These are phyloP conservation scores for Scaptomyza montana DNA, from an alignment of 1,140 invertebrate genomes.

Conservation along the genomic window DNA sequence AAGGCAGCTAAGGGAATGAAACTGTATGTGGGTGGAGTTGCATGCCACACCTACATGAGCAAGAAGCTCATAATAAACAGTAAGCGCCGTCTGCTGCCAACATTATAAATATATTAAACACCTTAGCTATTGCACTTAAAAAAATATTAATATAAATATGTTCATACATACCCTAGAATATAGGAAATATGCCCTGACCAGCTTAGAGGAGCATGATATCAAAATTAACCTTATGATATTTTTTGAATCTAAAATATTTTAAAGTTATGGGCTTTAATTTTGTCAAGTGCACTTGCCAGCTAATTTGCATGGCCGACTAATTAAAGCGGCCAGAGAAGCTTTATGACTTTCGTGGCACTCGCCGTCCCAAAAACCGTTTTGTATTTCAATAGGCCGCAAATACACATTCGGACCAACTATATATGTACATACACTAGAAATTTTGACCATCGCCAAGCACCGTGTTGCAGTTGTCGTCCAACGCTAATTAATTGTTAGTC, in stretches of 20 bases:
- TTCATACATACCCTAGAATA: background rate
- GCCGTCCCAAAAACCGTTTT: slow-evolving; percentile 57
- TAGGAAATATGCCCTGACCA: too few relatives aligned
- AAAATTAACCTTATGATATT: too few relatives aligned
- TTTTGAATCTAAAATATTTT: too few relatives aligned
- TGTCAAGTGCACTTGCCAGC: slow-evolving; percentile 10
- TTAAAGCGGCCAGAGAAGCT: slow-evolving; percentile 66
- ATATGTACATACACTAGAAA: slow-evolving; percentile 18
- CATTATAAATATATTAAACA: background rate
- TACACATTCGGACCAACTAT: slow-evolving; percentile 8
- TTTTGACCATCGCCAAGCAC: background rate
- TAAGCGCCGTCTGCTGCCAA: slow-evolving; percentile 4
- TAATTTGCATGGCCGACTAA: slow-evolving; percentile 73
- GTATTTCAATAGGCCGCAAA: slow-evolving; percentile 63
- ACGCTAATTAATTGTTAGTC: slow-evolving; percentile 70
- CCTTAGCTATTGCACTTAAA: slow-evolving; percentile 35
- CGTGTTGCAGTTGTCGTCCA: slow-evolving; percentile 20
- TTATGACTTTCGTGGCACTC: slow-evolving; percentile 63
- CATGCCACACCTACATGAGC: slow-evolving; percentile 47
- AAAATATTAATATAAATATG: background rate
- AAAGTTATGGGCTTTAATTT: background rate
- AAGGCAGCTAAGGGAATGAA: slow-evolving; percentile 9
- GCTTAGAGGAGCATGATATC: background rate
- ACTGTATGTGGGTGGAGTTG: background rate
- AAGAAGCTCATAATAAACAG: slow-evolving; percentile 68